Evolutionary conservation across 2,888 invertebrate genomes (phyloP).

Genomic region (Cerastoderma edule): DNA sequence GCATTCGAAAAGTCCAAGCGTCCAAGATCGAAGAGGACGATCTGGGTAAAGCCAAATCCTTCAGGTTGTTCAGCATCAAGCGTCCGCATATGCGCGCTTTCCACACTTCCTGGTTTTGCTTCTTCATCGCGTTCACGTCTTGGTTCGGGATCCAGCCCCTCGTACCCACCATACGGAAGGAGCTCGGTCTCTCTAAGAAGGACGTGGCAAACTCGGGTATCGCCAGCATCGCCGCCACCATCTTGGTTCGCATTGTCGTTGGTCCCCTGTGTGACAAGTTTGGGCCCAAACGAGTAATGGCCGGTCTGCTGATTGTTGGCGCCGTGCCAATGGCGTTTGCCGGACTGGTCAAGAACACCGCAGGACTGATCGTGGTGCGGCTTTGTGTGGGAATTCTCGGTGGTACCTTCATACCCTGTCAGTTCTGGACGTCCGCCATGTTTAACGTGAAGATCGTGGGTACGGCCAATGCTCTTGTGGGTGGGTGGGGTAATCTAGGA

Average conservation of each 20-base stretch:
- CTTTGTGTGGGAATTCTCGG: slow-evolving; percentile 37
- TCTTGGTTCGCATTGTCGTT: slow-evolving; percentile 33
- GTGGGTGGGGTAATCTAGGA: slow-evolving; percentile 45
- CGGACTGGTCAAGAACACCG: slow-evolving; percentile 32
- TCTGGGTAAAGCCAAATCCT: slow-evolving; percentile 45
- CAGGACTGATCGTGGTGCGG: slow-evolving; percentile 22
- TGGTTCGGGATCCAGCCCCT: slow-evolving; percentile 8
- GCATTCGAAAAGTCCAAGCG: slow-evolving; percentile 31
- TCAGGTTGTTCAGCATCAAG: slow-evolving; percentile 40
- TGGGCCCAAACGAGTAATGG: slow-evolving; percentile 27
- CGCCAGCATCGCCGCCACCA: slow-evolving; percentile 36
- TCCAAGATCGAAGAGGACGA: slow-evolving; percentile 36
- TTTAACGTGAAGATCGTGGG: slow-evolving; percentile 46
- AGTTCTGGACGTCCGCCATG: slow-evolving; percentile 48
- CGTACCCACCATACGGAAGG: slow-evolving; percentile 22
- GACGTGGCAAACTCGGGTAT: slow-evolving; percentile 33
- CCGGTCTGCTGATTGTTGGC: slow-evolving; percentile 14
- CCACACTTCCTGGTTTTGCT: slow-evolving; percentile 22
- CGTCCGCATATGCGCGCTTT: slow-evolving; percentile 25
- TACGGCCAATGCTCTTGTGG: slow-evolving; percentile 40
- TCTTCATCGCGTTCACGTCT: slow-evolving; percentile 11
- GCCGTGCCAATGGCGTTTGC: slow-evolving; percentile 44
- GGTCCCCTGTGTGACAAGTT: slow-evolving; percentile 49
- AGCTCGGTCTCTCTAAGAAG: slow-evolving; percentile 29
- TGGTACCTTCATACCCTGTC: slow-evolving; percentile 40